Conservation (phyloP, 2,888 invertebrate genomes). For the Phaonia tiefii region DNA sequence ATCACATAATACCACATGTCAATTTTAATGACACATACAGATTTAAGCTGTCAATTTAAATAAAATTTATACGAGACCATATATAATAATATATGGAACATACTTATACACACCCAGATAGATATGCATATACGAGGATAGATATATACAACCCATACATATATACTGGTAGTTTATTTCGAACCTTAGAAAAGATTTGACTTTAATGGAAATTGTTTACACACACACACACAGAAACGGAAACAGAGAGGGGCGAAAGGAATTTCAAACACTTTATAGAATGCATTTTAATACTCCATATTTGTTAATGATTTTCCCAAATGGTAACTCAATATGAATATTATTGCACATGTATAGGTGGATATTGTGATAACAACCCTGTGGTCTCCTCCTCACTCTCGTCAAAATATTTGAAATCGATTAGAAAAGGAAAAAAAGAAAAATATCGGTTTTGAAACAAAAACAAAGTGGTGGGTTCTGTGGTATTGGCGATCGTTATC, state of each 20-base stretch:
- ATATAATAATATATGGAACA: slow-evolving; percentile 58
- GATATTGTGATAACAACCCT: slow-evolving; percentile 16
- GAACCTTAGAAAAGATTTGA: not conserved
- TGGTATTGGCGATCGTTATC: slow-evolving; percentile 44
- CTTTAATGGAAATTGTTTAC: no score
- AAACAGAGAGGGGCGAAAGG: no score
- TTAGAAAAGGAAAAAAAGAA: not conserved
- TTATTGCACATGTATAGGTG: slow-evolving; percentile 21
- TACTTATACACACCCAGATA: slow-evolving; percentile 11
- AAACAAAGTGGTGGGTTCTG: no score
- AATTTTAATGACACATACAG: slow-evolving; percentile 75
- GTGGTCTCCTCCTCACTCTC: slow-evolving; percentile 11
- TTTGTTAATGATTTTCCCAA: slow-evolving; percentile 50
- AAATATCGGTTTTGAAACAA: no score
- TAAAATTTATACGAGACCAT: slow-evolving; percentile 74
- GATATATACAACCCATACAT: not conserved
- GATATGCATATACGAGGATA: not conserved
- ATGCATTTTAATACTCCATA: slow-evolving; percentile 47
- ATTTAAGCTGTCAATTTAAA: slow-evolving; percentile 78
- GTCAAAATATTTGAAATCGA: slow-evolving; percentile 23
- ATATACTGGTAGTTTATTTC: no score
- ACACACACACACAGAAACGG: no score
- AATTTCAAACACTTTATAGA: not conserved
- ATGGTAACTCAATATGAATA: slow-evolving; percentile 57
- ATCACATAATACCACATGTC: slow-evolving; percentile 74